phyloP scores from a whole-genome alignment of 2,113 vertebrate genomes.

The Burhinus bistriatus region DNA sequence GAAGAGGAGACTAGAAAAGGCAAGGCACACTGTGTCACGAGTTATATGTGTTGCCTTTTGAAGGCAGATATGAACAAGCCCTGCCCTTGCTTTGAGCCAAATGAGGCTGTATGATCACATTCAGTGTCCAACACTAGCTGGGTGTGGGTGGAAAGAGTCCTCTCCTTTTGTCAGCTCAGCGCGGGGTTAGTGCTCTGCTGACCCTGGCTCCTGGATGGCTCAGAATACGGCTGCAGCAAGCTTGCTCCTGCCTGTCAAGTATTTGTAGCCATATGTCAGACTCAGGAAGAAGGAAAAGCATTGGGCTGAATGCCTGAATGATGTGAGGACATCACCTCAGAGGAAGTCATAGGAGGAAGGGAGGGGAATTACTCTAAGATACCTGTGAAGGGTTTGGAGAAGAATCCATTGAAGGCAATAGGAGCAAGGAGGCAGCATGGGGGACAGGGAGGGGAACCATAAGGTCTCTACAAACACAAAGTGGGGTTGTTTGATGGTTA shows the following conservation, averaged over 20 bases:
- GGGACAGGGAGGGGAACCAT: neutral
- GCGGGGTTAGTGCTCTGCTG: neutral
- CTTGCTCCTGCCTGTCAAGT: neutral
- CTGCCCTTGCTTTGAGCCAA: neutral
- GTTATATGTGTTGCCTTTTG: neutral
- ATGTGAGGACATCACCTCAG: neutral
- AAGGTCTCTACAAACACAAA: neutral
- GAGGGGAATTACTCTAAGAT: neutral
- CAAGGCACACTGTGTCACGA: neutral
- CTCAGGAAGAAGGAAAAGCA: neutral
- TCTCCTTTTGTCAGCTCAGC: neutral
- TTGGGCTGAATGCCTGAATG: neutral
- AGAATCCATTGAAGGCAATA: neutral
- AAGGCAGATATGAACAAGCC: neutral
- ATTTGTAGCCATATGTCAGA: neutral
- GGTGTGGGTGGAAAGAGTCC: neutral
- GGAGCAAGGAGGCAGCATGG: neutral
- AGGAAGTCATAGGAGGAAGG: neutral
- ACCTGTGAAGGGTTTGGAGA: neutral
- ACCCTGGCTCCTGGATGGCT: neutral
- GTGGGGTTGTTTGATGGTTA: neutral
- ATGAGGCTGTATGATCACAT: neutral
- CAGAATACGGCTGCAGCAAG: neutral
- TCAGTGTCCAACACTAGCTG: neutral
- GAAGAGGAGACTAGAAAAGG: neutral